Conservation (phyloP, 2,888 invertebrate genomes). For the Furcula furcula region DNA sequence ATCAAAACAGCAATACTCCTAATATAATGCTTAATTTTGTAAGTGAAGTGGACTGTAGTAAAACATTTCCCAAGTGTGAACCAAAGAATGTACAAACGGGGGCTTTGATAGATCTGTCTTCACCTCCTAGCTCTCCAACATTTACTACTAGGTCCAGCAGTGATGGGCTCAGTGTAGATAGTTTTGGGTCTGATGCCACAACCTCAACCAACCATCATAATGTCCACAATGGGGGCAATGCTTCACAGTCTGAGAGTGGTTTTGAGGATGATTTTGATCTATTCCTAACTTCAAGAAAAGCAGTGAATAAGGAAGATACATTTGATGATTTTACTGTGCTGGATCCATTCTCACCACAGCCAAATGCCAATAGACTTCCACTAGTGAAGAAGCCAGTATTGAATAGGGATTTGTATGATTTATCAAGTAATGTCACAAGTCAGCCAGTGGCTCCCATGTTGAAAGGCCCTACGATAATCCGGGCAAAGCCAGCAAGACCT, state of each 20-base stretch:
- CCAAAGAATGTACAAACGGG: conserved; percentile 71
- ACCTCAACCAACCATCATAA: conserved; percentile 78
- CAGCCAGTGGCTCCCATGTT: conserved; percentile 61
- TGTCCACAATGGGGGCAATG: conserved; percentile 82
- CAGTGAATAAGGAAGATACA: conserved; percentile 53
- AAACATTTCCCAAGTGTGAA: conserved; percentile 74
- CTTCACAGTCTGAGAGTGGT: conserved; percentile 88
- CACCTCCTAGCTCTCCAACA: conserved; percentile 88
- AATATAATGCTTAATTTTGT: conserved; percentile 39
- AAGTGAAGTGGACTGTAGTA: conserved; percentile 58
- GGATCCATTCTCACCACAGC: conserved; percentile 81
- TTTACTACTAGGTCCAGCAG: conserved; percentile 88
- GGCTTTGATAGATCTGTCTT: conserved; percentile 86
- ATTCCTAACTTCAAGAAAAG: conserved; percentile 76
- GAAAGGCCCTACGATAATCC: conserved; percentile 88
- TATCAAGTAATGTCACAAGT: conserved; percentile 65
- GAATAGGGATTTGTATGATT: conserved; percentile 85
- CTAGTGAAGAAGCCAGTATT: conserved; percentile 77
- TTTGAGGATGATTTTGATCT: conserved; percentile 93
- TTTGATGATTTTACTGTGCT: conserved; percentile 77
- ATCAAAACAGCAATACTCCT: conserved; percentile 33
- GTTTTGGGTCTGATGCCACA: conserved; percentile 88
- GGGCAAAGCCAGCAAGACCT: conserved; percentile 83
- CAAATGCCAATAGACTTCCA: conserved; percentile 50
- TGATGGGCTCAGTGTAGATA: conserved; percentile 88